phyloP scores from a whole-genome alignment of 35 echinoderm and acorn worm genomes.

The Lytechinus variegatus region DNA sequence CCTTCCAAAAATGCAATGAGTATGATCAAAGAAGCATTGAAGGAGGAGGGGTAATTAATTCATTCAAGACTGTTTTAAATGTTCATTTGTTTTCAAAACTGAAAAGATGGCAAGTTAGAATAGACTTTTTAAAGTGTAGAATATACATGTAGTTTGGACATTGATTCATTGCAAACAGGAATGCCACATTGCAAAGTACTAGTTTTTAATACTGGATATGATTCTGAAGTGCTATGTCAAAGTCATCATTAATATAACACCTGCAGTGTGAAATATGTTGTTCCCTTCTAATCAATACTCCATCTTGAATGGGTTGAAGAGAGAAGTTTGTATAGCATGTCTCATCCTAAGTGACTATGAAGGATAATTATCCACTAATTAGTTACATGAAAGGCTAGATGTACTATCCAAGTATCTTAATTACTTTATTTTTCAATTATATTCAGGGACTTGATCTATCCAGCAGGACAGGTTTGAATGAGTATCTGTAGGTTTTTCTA shows the following conservation, averaged over 20 bases:
- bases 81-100: not conserved
- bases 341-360: not conserved
- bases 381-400: not conserved
- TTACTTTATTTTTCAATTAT: not conserved
- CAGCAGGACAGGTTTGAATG: not conserved
- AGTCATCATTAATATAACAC: not conserved
- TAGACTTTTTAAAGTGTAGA: not conserved
- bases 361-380: slow-evolving; percentile 13
- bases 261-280: not conserved
- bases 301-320: not conserved
- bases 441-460: not conserved
- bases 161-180: not conserved
- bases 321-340: not conserved
- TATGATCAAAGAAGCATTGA: too few relatives aligned
- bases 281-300: slow-evolving; percentile 2
- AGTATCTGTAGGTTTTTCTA: not conserved
- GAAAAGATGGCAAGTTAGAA: not conserved
- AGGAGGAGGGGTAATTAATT: not conserved
- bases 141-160: not conserved
- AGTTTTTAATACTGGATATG: not conserved
- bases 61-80: not conserved
- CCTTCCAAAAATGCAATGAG: too few relatives aligned
- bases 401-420: slow-evolving; percentile 3
- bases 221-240: not conserved
- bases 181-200: not conserved